Percentiles rank a stretch among this genome's conserved stretches.
phyloP scores from a whole-genome alignment of 2,888 invertebrate genomes.

The Ditylenchus weischeri region DNA sequence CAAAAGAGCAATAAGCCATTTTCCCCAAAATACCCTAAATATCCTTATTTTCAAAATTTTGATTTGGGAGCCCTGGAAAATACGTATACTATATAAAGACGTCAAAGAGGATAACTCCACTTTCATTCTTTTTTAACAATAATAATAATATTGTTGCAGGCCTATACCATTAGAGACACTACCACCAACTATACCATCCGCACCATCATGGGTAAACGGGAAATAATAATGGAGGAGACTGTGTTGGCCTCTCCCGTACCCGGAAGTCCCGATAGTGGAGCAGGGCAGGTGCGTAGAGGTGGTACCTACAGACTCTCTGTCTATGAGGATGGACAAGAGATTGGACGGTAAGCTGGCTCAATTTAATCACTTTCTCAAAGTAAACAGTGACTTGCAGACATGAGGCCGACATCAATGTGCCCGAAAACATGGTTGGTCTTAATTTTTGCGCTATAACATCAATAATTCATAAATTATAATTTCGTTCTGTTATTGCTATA shows the following conservation, averaged over 20 bases:
- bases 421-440: constrained; percentile 43
- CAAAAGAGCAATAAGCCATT: too few relatives aligned
- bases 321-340: constrained; percentile 54
- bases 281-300: constrained; percentile 23
- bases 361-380: too few relatives aligned
- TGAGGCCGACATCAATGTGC: constrained; percentile 51
- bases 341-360: constrained; percentile 33
- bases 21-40: too few relatives aligned
- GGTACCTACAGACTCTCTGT: constrained; percentile 37
- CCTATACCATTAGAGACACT: constrained; percentile 55
- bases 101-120: too few relatives aligned
- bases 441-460: too few relatives aligned
- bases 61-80: too few relatives aligned
- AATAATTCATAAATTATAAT: too few relatives aligned
- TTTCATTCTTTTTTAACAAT: too few relatives aligned
- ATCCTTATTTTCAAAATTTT: too few relatives aligned
- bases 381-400: constrained; percentile 16
- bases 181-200: constrained; percentile 56
- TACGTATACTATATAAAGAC: too few relatives aligned
- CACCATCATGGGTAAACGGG: constrained; percentile 49
- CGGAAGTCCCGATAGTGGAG: constrained; percentile 9
- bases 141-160: constrained; percentile 14
- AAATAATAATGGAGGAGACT: constrained; percentile 32
- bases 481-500: too few relatives aligned
- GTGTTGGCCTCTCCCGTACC: constrained; percentile 12